phyloP scores from a whole-genome alignment of 37 sponge, comb jelly and placozoan genomes.

The Cladorhizidae sp. region DNA sequence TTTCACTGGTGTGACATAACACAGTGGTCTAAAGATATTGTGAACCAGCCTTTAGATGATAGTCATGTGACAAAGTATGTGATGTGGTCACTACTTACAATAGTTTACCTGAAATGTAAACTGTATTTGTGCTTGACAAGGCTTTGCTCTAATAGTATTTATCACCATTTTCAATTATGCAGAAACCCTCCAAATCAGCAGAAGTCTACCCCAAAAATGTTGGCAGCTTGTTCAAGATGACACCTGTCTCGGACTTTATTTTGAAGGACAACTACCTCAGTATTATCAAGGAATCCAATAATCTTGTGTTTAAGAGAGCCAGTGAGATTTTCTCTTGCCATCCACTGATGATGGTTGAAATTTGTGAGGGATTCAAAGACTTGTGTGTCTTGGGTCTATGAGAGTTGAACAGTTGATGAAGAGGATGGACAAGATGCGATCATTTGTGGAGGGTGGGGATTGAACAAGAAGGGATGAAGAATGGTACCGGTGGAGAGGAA shows the following conservation, averaged over 20 bases:
- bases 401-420: slow-evolving; percentile 78
- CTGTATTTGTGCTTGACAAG: too few species aligned
- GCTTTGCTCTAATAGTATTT: too few species aligned
- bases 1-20: too few species aligned
- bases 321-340: slow-evolving; percentile 68
- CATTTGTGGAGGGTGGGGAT: slow-evolving; percentile 78
- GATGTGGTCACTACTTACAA: too few species aligned
- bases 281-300: slow-evolving; percentile 40
- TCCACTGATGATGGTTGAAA: slow-evolving; percentile 84
- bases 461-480: slow-evolving; percentile 25
- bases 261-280: slow-evolving; percentile 48
- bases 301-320: slow-evolving; percentile 63
- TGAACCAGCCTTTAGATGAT: too few species aligned
- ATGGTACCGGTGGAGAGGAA: not conserved
- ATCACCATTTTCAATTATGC: not conserved
- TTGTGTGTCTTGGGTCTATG: slow-evolving; percentile 82
- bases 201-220: slow-evolving; percentile 73
- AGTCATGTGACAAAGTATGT: too few species aligned
- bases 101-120: too few species aligned
- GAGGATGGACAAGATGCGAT: slow-evolving; percentile 81
- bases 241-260: slow-evolving; percentile 68
- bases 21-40: too few species aligned
- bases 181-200: slow-evolving; percentile 53
- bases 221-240: slow-evolving; percentile 44
- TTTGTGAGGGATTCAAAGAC: slow-evolving; percentile 68